Percentiles rank a stretch among this genome's conserved stretches.
Conservation (phyloP, 1,140 invertebrate genomes). For the Heliconius melpomene region DNA sequence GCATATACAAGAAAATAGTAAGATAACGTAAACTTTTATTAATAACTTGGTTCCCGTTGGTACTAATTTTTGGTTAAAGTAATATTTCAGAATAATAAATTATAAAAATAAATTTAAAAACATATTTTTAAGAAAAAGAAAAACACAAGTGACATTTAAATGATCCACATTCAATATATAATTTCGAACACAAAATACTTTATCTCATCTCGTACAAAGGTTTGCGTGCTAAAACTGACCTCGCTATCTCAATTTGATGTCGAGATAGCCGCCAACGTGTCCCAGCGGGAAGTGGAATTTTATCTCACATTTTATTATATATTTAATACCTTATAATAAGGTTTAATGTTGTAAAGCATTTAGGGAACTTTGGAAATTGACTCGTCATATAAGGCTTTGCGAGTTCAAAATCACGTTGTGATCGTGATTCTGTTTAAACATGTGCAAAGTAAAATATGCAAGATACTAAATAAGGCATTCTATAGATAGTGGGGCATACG, state of each 20-base stretch:
- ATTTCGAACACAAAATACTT: not conserved
- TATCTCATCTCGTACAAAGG: constrained; percentile 8
- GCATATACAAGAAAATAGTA: too few relatives aligned
- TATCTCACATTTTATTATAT: constrained; percentile 46
- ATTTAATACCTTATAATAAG: constrained; percentile 30
- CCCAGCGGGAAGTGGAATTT: constrained; percentile 64
- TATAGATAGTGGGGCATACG: constrained; percentile 24
- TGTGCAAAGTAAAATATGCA: constrained; percentile 47
- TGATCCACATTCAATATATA: not conserved
- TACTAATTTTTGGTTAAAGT: too few relatives aligned
- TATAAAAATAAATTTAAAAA: not conserved
- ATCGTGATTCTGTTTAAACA: constrained; percentile 65
- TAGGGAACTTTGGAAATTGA: constrained; percentile 44
- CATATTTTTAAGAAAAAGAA: not conserved
- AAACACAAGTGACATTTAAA: not conserved
- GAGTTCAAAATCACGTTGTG: constrained; percentile 65
- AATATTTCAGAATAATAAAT: not conserved
- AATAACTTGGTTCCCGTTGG: too few relatives aligned
- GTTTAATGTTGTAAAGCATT: constrained; percentile 1
- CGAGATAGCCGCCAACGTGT: constrained; percentile 71
- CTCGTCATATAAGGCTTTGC: constrained; percentile 69
- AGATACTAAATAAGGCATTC: constrained; percentile 39
- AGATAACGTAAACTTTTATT: too few relatives aligned
- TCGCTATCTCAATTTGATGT: constrained; percentile 71
- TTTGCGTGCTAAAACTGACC: constrained; percentile 70